phyloP scores from a whole-genome alignment of 2,797 vertebrate genomes.

The Chanos chanos region DNA sequence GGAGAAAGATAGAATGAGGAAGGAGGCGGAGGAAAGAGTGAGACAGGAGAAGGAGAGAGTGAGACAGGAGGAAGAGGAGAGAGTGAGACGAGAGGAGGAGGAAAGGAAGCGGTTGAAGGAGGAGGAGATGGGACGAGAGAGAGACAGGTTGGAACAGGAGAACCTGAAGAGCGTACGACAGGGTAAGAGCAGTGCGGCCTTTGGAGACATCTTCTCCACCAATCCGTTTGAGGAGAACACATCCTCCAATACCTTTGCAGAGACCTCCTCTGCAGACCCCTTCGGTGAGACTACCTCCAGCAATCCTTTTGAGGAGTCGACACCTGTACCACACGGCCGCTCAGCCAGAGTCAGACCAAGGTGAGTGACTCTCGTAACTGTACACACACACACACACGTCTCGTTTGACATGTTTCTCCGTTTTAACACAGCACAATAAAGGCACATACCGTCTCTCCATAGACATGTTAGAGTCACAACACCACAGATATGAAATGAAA shows the following conservation, averaged over 20 bases:
- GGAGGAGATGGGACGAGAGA: constrained; percentile 1
- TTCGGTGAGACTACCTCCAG: constrained; percentile 16
- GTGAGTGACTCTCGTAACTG: constrained; percentile 62
- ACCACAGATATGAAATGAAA: too few species aligned
- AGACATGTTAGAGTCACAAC: too few species aligned
- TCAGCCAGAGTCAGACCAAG: constrained; percentile 73
- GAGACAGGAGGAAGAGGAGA: constrained; percentile 5
- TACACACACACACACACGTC: not conserved
- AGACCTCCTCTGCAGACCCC: constrained; percentile 10
- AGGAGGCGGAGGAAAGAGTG: constrained; percentile 8
- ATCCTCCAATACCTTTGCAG: constrained; percentile 54
- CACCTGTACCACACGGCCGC: constrained; percentile 35
- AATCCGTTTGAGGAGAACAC: not conserved
- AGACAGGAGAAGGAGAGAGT: constrained; percentile 7
- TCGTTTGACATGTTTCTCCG: not conserved
- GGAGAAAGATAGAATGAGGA: constrained; percentile 4
- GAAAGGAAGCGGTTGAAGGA: constrained; percentile 9
- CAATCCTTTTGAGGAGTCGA: constrained; percentile 53
- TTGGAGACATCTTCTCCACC: not conserved
- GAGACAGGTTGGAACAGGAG: not conserved
- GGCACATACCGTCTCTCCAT: too few species aligned
- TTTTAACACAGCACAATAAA: not conserved
- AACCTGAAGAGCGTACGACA: not conserved
- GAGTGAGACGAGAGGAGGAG: constrained; percentile 8
- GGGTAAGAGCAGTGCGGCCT: too few species aligned